These are phyloP conservation scores for Cryptocephalus primarius DNA, from an alignment of 2,888 invertebrate species.

Conservation along the genomic window DNA sequence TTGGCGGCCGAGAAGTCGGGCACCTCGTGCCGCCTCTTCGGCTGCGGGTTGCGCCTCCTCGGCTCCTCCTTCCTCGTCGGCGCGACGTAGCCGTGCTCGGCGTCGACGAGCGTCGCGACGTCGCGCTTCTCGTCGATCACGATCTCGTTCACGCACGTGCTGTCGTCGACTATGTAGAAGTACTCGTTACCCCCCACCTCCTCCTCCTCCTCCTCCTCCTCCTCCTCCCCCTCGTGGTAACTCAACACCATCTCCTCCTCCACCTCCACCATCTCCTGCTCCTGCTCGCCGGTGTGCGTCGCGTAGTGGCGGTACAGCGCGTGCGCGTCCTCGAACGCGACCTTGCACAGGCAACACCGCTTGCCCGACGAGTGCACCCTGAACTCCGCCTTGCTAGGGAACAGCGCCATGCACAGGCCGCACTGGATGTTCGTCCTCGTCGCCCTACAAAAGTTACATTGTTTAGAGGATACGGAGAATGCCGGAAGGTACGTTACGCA, in stretches of 20 bases:
- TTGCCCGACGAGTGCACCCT: slow-evolving; percentile 29
- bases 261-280: slow-evolving; percentile 7
- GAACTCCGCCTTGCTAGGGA: slow-evolving; percentile 27
- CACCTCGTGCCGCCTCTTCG: slow-evolving; percentile 28
- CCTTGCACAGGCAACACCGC: slow-evolving; percentile 30
- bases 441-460: slow-evolving; percentile 8
- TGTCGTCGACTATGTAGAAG: slow-evolving; percentile 31
- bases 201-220: slow-evolving; percentile 21
- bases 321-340: slow-evolving; percentile 23
- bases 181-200: slow-evolving; percentile 23
- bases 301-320: slow-evolving; percentile 32
- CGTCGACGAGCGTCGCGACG: slow-evolving; percentile 24
- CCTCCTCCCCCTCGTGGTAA: slow-evolving; percentile 21
- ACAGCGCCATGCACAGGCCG: slow-evolving; percentile 29
- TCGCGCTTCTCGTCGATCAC: slow-evolving; percentile 1
- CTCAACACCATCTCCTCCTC: slow-evolving; percentile 18
- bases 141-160: slow-evolving; percentile 24
- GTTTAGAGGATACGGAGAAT: slow-evolving; percentile 22
- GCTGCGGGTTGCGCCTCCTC: slow-evolving; percentile 20
- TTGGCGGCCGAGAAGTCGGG: slow-evolving; percentile 34
- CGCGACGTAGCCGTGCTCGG: slow-evolving; percentile 30
- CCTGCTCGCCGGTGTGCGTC: slow-evolving; percentile 20
- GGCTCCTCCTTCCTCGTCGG: slow-evolving; percentile 4
- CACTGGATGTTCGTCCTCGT: slow-evolving; percentile 23
- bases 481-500: too few relatives aligned